phyloP scores from a whole-genome alignment of 2,113 vertebrate genomes.

The Hyaena hyaena region DNA sequence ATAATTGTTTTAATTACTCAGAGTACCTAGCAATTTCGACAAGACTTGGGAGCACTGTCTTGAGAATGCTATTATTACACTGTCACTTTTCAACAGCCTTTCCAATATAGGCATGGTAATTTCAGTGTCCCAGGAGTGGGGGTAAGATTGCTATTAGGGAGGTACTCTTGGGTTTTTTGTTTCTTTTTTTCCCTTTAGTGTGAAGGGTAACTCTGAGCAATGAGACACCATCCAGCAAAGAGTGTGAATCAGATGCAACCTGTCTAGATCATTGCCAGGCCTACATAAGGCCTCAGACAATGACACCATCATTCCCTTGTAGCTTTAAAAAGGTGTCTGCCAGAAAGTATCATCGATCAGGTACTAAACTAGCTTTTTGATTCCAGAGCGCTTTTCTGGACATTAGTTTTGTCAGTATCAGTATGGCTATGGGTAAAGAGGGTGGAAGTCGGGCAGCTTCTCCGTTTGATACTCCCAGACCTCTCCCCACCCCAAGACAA shows the following conservation, averaged over 20 bases:
- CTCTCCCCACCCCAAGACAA: not conserved
- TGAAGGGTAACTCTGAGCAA: conserved; percentile 55
- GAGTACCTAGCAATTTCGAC: conserved; percentile 81
- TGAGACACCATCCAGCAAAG: conserved; percentile 19
- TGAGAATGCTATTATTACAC: conserved; percentile 84
- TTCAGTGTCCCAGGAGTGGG: conserved; percentile 75
- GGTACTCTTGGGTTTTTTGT: conserved; percentile 9
- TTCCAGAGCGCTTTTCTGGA: not conserved
- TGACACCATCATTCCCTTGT: not conserved
- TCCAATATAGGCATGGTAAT: conserved; percentile 82
- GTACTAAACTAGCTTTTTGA: not conserved
- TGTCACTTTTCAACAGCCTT: conserved; percentile 84
- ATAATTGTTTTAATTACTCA: conserved; percentile 87
- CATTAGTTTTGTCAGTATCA: not conserved
- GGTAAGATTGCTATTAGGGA: conserved; percentile 61
- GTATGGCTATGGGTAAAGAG: not conserved
- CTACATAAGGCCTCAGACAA: conserved; percentile 7
- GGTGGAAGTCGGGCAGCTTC: not conserved
- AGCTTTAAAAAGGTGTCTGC: conserved; percentile 47
- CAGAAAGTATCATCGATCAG: conserved; percentile 43
- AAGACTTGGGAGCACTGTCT: conserved; percentile 75
- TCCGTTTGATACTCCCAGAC: not conserved
- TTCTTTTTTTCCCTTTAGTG: not conserved
- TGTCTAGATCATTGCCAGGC: conserved; percentile 1
- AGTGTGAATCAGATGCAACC: not conserved